Evolutionary conservation across 2,113 vertebrate species (phyloP), one percentile per base, ranked within the genome.

Genomic region (Podarcis cretensis): DNA sequence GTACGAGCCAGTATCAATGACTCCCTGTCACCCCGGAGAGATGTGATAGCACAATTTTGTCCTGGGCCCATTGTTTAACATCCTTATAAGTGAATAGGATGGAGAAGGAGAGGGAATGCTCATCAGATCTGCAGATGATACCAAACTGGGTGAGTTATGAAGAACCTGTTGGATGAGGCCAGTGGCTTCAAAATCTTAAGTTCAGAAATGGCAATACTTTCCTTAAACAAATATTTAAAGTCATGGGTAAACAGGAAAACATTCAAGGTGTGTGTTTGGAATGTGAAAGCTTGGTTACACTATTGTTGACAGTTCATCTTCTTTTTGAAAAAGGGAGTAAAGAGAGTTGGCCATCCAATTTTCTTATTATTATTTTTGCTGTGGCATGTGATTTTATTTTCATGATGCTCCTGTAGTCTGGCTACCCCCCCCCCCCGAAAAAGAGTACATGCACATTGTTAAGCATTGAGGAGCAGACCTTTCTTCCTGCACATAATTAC

Each of bases 401-500:
- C 81, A 74, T 88, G 66, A 4, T 13, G 37, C 13, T 82, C 85
- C 81, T 91, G 0, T 5, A 35, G 23, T 13, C 37, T 81, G 88
- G 54, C 59, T 37, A 73, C 94, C 23, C 65, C 23, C 65, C 23
- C 65, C 30, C 82, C 40, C 40, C 6, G 35, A 71, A n/a, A 81
- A 84, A 9, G 9, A 48, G 80, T 78, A 27, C 87, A 40, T 21
- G 9, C 10, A 48, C 80, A 48, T 88, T 40, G 30, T 69, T 73
- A 35, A 21, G 63, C 40, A 75, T 81, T 27, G 21, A 37, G 23
- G 86, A 91, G 73, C 80, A 83, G 87, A 93, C 66, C 1, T 93
- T 91, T 59, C 93, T 63, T 81, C 20, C 73, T 4, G 35, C 86
- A 68, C 59, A 91, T 74, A 37, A 75, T 92, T 86, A 91, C 89